Evolutionary conservation across 2,113 vertebrate species (phyloP), one percentile per base, ranked within the genome.

Genomic region (zebrafish (Danio rerio)): DNA sequence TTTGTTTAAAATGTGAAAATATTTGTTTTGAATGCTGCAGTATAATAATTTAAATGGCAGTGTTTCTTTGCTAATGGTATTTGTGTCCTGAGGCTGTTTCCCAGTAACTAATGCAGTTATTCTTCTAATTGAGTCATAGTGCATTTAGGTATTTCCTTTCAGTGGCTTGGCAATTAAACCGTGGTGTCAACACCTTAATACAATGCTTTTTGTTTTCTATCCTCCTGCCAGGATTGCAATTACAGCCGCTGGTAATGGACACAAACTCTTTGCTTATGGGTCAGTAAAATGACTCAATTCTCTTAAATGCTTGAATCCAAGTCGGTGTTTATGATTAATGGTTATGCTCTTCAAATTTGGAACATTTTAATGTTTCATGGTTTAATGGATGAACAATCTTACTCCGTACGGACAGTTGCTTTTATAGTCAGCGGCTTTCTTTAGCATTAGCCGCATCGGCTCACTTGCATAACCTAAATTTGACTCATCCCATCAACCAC

Each of bases 161-260:
- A 49, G 49, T 65, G 10, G 52, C 40, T 72, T 59, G 42, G 74
- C 18, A 72, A 83, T 82, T 80, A 59, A 55, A 61, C 52, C 52
- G 73, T 45, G 20, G 69, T 68, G 69, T 63, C 83, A 80, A 78
- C 75, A 83, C 72, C 20, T 82, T 78, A 75, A 65, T 71, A 71
- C 40, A n/a, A 21, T 43, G 71, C 84, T 68, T 72, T 74, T 83
- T 43, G 55, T 55, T 40, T 21, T 59, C 31, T 55, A 11, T 70
- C 40, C 10, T 81, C 21, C 53, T 53, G 50, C 58, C 61, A 66
- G 74, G 55, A 68, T 49, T 61, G 31, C 74, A 62, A 76, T 71
- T 75, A 70, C 18, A 49, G 56, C 53, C 55, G 6, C 18, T n/a
- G 10, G 40, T 75, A 59, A 59, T 52, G 47, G 45, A 40, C 62